phyloP scores from a whole-genome alignment of 2,113 vertebrate species.

The Rhinoptilus africanus region DNA sequence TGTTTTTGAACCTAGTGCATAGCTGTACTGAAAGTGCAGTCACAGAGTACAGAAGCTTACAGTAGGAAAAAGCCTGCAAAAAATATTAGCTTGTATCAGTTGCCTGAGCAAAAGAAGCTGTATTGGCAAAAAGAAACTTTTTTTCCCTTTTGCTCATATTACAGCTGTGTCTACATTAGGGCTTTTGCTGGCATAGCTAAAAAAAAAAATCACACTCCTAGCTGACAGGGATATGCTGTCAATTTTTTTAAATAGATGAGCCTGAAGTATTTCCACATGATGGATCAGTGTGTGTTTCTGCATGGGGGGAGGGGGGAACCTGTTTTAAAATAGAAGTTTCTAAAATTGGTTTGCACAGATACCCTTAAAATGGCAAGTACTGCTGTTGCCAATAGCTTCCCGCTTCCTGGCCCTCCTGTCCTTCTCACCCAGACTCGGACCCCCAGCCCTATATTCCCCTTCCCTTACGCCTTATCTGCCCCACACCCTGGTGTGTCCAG shows the following conservation, averaged over 20 bases:
- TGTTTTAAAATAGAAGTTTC: conserved; percentile 35
- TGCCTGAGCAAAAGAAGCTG: conserved; percentile 16
- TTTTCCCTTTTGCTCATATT: neutral
- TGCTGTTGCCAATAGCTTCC: neutral
- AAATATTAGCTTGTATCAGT: neutral
- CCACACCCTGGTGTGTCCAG: neutral
- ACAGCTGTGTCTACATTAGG: neutral
- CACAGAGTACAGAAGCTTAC: neutral
- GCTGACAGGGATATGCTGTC: conserved; percentile 35
- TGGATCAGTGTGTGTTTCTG: conserved; percentile 29
- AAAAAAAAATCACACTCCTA: conserved; percentile 7
- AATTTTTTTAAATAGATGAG: conserved; percentile 33
- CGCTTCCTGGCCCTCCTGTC: neutral
- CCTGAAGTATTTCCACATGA: conserved; percentile 24
- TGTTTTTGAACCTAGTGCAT: neutral
- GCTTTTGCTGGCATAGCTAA: conserved; percentile 49
- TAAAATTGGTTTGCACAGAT: conserved; percentile 38
- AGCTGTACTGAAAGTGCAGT: neutral
- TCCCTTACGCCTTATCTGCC: neutral
- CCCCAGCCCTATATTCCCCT: neutral
- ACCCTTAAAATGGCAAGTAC: conserved; percentile 10
- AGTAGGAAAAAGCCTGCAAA: neutral
- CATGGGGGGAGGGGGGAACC: neutral
- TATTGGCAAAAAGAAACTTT: conserved; percentile 23
- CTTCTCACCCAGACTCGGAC: neutral